Evolutionary conservation across 2,113 vertebrate genomes (phyloP).

Genomic region (Urocitellus parryii): DNA sequence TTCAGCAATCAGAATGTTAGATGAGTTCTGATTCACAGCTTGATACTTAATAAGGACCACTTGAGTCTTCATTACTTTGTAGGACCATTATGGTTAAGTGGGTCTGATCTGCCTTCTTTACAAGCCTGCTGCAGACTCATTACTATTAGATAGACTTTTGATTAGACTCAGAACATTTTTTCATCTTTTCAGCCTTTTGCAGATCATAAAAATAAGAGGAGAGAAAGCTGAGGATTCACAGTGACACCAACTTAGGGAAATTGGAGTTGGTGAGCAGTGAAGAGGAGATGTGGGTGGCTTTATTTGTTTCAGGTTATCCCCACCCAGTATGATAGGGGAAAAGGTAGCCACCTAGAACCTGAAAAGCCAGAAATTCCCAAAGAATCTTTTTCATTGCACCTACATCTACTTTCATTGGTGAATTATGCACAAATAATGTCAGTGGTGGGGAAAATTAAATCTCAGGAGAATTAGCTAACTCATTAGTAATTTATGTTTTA

Average conservation of each 20-base stretch:
- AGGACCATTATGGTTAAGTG: slow-evolving; percentile 87
- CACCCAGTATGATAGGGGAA: background rate
- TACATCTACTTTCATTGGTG: background rate
- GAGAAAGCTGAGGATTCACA: slow-evolving; percentile 21
- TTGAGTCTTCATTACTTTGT: slow-evolving; percentile 89
- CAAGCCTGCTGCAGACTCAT: slow-evolving; percentile 82
- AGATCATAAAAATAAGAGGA: slow-evolving; percentile 59
- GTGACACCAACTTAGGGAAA: slow-evolving; percentile 42
- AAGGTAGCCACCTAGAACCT: background rate
- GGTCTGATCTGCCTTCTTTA: slow-evolving; percentile 84
- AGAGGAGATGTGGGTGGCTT: background rate
- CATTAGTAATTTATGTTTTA: background rate
- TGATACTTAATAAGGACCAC: slow-evolving; percentile 86
- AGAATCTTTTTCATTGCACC: background rate
- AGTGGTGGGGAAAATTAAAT: background rate
- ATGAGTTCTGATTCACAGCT: slow-evolving; percentile 81
- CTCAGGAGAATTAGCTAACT: background rate
- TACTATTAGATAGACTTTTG: slow-evolving; percentile 85
- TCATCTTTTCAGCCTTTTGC: slow-evolving; percentile 77
- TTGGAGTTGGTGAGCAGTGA: too few relatives aligned
- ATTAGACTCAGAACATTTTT: slow-evolving; percentile 84
- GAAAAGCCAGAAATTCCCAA: background rate
- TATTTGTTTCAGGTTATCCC: background rate
- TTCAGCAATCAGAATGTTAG: slow-evolving; percentile 76
- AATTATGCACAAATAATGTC: background rate